A percentile compares a stretch with the other conserved stretches of the same genome.
These are phyloP conservation scores for Junonia oenone DNA, from an alignment of 2,888 invertebrate species.

Conservation along the genomic window DNA sequence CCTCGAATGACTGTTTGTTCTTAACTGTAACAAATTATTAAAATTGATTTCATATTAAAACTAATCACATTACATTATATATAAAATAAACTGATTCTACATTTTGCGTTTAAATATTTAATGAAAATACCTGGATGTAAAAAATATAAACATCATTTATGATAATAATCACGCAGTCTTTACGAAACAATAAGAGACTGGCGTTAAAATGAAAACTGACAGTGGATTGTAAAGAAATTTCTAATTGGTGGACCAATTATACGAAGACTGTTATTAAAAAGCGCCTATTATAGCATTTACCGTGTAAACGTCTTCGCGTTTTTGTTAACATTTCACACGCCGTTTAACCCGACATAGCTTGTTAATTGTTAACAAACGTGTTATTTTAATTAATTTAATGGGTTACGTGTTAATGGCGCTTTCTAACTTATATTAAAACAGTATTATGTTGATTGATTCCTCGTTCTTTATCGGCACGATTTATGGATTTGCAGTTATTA, in stretches of 20 bases:
- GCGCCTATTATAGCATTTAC: slow-evolving; percentile 23
- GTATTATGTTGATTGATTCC: neutral
- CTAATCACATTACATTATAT: slow-evolving; percentile 14
- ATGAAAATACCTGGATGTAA: neutral
- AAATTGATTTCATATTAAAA: slow-evolving; percentile 24
- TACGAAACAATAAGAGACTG: neutral
- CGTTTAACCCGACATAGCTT: slow-evolving; percentile 38
- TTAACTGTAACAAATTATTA: slow-evolving; percentile 20
- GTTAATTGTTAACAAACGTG: slow-evolving; percentile 25
- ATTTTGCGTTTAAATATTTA: neutral
- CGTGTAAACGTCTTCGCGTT: slow-evolving; percentile 45
- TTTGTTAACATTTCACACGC: slow-evolving; percentile 52
- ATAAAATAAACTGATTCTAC: slow-evolving; percentile 1
- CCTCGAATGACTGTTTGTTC: neutral
- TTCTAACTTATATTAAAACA: neutral
- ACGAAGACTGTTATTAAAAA: slow-evolving; percentile 7
- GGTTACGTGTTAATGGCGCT: neutral
- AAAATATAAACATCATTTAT: too few species aligned
- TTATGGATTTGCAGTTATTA: slow-evolving; percentile 11
- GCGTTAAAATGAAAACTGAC: slow-evolving; percentile 30
- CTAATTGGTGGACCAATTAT: slow-evolving; percentile 3
- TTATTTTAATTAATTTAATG: slow-evolving; percentile 14
- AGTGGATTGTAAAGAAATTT: slow-evolving; percentile 43
- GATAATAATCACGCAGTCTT: neutral
- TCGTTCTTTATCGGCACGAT: neutral